These are phyloP conservation scores for Atta colombica DNA, from an alignment of 1,140 invertebrate genomes.

Conservation along the genomic window DNA sequence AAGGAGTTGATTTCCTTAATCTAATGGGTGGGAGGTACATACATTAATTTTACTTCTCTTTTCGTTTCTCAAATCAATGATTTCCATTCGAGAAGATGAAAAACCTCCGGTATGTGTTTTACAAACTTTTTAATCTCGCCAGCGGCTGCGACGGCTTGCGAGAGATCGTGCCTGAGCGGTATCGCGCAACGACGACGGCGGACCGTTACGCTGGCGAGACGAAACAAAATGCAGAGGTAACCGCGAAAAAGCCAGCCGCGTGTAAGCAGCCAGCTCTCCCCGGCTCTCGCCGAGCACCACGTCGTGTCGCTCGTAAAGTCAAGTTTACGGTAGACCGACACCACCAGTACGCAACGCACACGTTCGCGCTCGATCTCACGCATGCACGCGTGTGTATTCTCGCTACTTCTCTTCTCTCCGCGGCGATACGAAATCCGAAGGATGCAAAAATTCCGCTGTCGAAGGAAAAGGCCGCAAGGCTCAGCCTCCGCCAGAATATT, in stretches of 20 bases:
- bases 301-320: constrained; percentile 76
- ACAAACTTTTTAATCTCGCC: constrained; percentile 12
- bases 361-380: constrained; percentile 6
- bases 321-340: constrained; percentile 82
- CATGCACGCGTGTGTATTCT: neutral
- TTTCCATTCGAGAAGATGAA: neutral
- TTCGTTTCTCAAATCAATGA: neutral
- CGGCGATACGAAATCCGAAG: constrained; percentile 13
- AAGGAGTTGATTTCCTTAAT: too few species aligned
- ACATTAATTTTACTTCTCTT: neutral
- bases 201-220: constrained; percentile 80
- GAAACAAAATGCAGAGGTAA: constrained; percentile 77
- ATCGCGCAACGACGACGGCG: constrained; percentile 48
- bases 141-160: neutral
- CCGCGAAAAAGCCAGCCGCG: constrained; percentile 76
- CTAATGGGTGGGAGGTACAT: too few species aligned
- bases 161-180: constrained; percentile 1
- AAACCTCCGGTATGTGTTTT: neutral
- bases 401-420: constrained; percentile 76
- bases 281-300: neutral
- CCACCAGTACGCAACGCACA: constrained; percentile 80
- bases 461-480: constrained; percentile 20
- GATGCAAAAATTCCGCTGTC: neutral
- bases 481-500: neutral
- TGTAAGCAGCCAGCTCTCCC: neutral